Conservation (phyloP, 1,140 invertebrate species). For the Drosophila ohnishii region DNA sequence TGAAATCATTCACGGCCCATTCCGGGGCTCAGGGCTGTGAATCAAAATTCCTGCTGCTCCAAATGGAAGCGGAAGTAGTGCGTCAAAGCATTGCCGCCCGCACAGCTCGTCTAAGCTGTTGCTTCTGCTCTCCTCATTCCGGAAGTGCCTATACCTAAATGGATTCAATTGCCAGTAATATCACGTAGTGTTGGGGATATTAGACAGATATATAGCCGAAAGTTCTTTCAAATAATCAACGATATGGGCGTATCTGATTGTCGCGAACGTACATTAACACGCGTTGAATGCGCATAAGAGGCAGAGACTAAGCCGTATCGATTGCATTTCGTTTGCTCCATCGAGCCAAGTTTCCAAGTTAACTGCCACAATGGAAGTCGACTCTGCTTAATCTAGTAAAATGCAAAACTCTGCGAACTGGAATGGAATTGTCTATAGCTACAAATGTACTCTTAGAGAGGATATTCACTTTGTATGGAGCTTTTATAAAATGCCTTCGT, state of each 20-base stretch:
- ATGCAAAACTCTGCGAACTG: too few species aligned
- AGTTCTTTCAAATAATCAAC: background rate
- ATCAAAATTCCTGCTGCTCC: constrained; percentile 3
- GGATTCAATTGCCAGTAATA: background rate
- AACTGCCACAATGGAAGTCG: too few species aligned
- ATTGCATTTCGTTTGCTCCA: too few species aligned
- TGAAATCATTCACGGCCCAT: constrained; percentile 12
- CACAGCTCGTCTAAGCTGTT: background rate
- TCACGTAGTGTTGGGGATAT: background rate
- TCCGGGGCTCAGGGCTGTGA: background rate
- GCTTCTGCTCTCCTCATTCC: background rate
- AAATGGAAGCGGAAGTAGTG: constrained; percentile 6
- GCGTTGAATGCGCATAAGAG: background rate
- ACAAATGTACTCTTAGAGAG: too few species aligned
- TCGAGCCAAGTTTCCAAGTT: too few species aligned
- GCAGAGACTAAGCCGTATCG: background rate
- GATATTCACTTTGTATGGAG: too few species aligned
- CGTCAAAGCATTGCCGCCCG: constrained; percentile 14
- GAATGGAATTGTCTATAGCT: too few species aligned
- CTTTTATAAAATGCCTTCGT: too few species aligned
- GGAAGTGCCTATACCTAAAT: background rate
- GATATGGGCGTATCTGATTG: background rate
- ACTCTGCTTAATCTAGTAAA: too few species aligned
- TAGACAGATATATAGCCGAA: constrained; percentile 23
- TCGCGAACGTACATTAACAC: background rate